Base-by-base conservation (phyloP, 2,113 vertebrate species). In the Mesoclemmys tuberculata region DNA sequence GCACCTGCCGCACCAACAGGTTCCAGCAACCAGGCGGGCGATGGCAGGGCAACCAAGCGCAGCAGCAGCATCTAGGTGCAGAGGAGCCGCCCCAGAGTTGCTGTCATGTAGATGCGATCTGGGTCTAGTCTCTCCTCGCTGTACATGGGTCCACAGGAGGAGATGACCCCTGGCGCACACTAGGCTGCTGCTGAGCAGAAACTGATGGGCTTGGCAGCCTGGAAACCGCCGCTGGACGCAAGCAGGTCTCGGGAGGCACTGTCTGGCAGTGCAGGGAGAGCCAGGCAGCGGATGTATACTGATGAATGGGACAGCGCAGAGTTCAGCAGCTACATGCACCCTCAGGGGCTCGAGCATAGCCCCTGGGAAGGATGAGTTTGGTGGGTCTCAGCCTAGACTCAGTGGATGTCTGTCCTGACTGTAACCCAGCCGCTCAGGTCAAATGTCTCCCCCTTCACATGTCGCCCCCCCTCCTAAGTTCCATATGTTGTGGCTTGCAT, bases 401-500 rank as follows among this genome's bases (percentile, higher is more conserved):
- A 38, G 21, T 71, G n/a, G 21, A 24, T 74, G 38, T 71, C 2
- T 74, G 38, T 71, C 2, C 11, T 4, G 24, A 4, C 6, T 31
- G 4, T 26, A 27, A 80, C 82, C 2, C 8, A 6, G 2, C 83
- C 14, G 5, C 11, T 38, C 35, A 11, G 44, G 2, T 55, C 29
- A 51, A 38, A 16, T 1, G 0, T 52, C 51, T 52, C 51, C 51
- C 51, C 51, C 51, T 52, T 18, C 51, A 2, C 21, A 46, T 8
- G 31, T 44, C 2, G n/a, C 2, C 2, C 2, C 46, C 5, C 14
- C 2, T 35, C 4, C 6, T 44, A 26, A 24, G 71, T 58, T 58
- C 51, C 74, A 31, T 35, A 10, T 1, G 10, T 64, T 46, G 55
- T 8, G 5, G 21, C 13, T 41, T 27, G 31, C 14, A 16, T 1